Evolutionary conservation across 2,113 vertebrate genomes (phyloP).

Genomic region (Eulemur rufifrons): DNA sequence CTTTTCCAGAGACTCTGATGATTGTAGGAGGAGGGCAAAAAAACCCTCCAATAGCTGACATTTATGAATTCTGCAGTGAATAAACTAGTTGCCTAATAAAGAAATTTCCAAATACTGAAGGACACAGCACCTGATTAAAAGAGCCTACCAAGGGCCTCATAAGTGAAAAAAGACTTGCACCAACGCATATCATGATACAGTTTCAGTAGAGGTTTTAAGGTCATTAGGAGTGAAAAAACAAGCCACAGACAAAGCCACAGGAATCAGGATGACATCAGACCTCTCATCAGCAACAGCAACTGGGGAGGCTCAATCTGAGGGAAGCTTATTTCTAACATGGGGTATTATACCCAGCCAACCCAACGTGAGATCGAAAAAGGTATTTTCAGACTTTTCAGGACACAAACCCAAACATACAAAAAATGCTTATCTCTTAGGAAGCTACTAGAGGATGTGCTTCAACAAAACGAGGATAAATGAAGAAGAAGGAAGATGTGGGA

Average conservation of each 20-base stretch:
- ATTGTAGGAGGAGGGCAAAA: neutral
- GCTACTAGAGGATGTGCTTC: neutral
- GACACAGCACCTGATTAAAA: neutral
- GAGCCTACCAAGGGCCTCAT: neutral
- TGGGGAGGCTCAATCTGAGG: neutral
- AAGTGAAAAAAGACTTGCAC: slow-evolving; percentile 10
- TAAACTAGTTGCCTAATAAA: neutral
- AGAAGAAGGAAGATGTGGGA: neutral
- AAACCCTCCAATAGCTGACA: neutral
- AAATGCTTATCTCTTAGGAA: neutral
- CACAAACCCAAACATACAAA: neutral
- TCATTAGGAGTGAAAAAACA: neutral
- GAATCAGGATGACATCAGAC: neutral
- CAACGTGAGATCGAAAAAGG: neutral
- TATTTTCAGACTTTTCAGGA: neutral
- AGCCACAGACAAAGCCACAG: neutral
- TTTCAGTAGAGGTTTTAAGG: slow-evolving; percentile 11
- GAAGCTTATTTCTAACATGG: neutral
- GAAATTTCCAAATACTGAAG: slow-evolving; percentile 2
- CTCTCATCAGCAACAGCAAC: neutral
- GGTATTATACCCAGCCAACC: neutral
- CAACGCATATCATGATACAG: neutral
- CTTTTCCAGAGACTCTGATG: neutral
- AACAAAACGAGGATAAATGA: neutral
- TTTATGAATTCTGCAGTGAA: neutral